Evolutionary conservation across 1,140 invertebrate species (phyloP).

Genomic region (Platyscapa corneri): DNA sequence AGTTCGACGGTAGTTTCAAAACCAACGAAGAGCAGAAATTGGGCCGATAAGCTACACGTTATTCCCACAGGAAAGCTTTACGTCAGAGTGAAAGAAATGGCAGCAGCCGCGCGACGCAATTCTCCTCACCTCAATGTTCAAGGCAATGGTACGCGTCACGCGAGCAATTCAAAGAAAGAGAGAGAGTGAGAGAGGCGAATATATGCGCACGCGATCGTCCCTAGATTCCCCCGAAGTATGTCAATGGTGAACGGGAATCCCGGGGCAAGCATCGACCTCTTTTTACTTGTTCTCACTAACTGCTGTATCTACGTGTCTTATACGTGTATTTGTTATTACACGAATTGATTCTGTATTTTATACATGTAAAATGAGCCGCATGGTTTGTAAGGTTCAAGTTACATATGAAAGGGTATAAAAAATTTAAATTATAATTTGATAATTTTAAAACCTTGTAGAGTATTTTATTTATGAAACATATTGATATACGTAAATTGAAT

Average conservation of each 20-base stretch:
- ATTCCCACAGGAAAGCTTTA: conserved; percentile 17
- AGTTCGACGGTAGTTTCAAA: background rate
- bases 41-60: conserved; percentile 28
- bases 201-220: conserved; percentile 1
- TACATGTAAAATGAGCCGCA: too few species aligned
- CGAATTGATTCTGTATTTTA: too few species aligned
- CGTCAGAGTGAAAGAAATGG: conserved; percentile 16
- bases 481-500: too few species aligned
- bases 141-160: conserved; percentile 34
- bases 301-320: background rate
- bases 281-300: background rate
- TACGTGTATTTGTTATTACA: background rate
- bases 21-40: background rate
- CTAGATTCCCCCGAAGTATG: conserved; percentile 29
- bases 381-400: too few species aligned
- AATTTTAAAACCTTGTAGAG: too few species aligned
- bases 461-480: too few species aligned
- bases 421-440: too few species aligned
- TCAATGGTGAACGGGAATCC: conserved; percentile 37
- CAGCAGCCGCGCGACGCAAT: background rate
- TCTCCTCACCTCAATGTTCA: conserved; percentile 24
- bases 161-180: background rate
- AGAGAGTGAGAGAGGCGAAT: background rate
- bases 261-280: conserved; percentile 22
- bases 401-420: too few species aligned